Conservation (phyloP, 1,140 invertebrate species). For the Gryon sp. region DNA sequence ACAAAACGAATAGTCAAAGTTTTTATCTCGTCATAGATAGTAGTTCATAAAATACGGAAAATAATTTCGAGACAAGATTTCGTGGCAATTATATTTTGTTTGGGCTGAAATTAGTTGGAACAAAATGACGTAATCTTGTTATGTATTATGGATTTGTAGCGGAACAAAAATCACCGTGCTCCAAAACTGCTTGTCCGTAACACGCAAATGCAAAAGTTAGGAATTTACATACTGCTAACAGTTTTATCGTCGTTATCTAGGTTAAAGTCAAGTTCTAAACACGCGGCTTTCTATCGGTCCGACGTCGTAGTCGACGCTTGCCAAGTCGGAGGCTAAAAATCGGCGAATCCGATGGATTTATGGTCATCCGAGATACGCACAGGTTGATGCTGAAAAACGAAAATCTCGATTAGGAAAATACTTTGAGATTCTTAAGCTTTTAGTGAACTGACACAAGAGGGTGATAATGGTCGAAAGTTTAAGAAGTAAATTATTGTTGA, state of each 20-base stretch:
- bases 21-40: too few species aligned
- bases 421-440: conserved; percentile 25
- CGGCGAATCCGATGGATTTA: conserved; percentile 51
- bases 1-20: too few species aligned
- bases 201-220: conserved; percentile 57
- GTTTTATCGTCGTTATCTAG: conserved; percentile 58
- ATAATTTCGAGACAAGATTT: not conserved
- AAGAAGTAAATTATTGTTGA: conserved; percentile 32
- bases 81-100: conserved; percentile 14
- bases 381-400: conserved; percentile 53
- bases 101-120: conserved; percentile 27
- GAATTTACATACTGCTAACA: conserved; percentile 62
- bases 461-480: conserved; percentile 29
- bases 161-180: conserved; percentile 46
- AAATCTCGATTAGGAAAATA: conserved; percentile 58
- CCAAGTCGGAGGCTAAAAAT: conserved; percentile 46
- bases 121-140: conserved; percentile 28
- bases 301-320: conserved; percentile 14
- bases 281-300: conserved; percentile 42
- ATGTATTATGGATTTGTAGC: conserved; percentile 40
- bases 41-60: not conserved
- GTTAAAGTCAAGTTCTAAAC: conserved; percentile 45
- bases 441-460: conserved; percentile 25
- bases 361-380: conserved; percentile 53
- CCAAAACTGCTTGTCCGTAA: conserved; percentile 34